Evolutionary conservation across 2,888 invertebrate species (phyloP).

Genomic region (Parochlus steinenii): DNA sequence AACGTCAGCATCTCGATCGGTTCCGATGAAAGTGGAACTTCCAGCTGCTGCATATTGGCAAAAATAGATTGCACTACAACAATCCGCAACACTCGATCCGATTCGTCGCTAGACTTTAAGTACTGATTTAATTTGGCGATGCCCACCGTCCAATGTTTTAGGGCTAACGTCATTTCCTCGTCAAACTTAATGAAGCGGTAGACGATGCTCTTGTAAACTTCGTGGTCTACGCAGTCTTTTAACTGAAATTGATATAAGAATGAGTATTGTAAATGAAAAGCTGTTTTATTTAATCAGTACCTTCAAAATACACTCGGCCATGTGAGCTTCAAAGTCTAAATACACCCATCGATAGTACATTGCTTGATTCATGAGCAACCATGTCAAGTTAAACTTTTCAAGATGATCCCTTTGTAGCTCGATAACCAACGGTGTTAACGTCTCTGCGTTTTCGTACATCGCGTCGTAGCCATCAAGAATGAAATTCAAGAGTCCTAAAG

Average conservation of each 20-base stretch:
- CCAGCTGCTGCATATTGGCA: constrained; percentile 1
- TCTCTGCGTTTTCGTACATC: constrained; percentile 40
- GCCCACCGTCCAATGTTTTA: constrained; percentile 36
- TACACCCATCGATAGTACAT: constrained; percentile 40
- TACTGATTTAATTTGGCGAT: constrained; percentile 27
- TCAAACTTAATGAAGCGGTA: constrained; percentile 39
- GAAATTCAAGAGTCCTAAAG: too few relatives aligned
- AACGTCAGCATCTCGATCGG: too few relatives aligned
- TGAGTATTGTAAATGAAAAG: too few relatives aligned
- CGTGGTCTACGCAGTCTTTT: constrained; percentile 24
- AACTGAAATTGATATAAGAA: constrained; percentile 20
- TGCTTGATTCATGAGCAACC: constrained; percentile 50
- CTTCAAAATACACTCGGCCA: constrained; percentile 37
- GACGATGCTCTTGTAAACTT: constrained; percentile 25
- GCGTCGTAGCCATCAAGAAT: constrained; percentile 47
- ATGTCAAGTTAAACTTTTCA: constrained; percentile 44
- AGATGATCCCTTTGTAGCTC: constrained; percentile 45
- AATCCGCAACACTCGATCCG: constrained; percentile 24
- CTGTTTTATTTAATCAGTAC: too few relatives aligned
- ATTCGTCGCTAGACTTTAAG: constrained; percentile 25
- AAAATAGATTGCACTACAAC: constrained; percentile 15
- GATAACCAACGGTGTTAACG: constrained; percentile 40
- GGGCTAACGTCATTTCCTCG: constrained; percentile 39
- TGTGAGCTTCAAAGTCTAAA: constrained; percentile 36
- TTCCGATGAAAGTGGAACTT: constrained; percentile 1